Evolutionary conservation across 1,140 invertebrate species (phyloP), one percentile per base, ranked within the genome.

Genomic region (Limonius californicus): DNA sequence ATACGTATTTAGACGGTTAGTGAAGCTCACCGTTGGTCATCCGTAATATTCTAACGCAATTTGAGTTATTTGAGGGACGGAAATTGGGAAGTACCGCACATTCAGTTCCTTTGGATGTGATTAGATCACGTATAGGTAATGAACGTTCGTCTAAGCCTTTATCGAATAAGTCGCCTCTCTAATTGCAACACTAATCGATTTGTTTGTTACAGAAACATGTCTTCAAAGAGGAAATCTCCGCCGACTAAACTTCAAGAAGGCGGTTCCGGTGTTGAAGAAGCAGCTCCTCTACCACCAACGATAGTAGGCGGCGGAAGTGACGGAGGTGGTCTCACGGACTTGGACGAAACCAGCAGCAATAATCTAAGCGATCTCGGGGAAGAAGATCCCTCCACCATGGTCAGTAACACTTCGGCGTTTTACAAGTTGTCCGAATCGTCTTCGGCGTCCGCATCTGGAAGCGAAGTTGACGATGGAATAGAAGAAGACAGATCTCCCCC

Each of bases 181-280:
- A 30, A 42, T 32, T 21, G 14, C 59, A 21, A 62, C 67, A 68
- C 45, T 50, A 19, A 50, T 50, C 45, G 45, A 50, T 50, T 19
- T 18, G n/a, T 75, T 76, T 77, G 68, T 84, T 84, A 54, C 85
- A 92, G 90, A 88, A 91, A 85, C 82, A 94, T 94, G 91, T 93
- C 91, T 85, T 94, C 91, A 80, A 94, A 94, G 86, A 86, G 91
- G 81, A 94, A 94, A 79, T 92, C 90, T 76, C 90, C 90, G 77
- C 91, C 91, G 79, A 90, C 89, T 66, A 93, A 93, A 84, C 84
- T 93, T 80, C 87, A 89, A 81, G 89, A 92, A 82, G 89, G 89
- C 79, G 85, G 83, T 70, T 80, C 82, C 71, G 72, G 72, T 72
- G 70, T 74, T 59, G 73, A 77, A 70, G 79, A 82, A 67, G 79